phyloP scores from a whole-genome alignment of 2,113 vertebrate species.

The Dasyornis broadbenti region DNA sequence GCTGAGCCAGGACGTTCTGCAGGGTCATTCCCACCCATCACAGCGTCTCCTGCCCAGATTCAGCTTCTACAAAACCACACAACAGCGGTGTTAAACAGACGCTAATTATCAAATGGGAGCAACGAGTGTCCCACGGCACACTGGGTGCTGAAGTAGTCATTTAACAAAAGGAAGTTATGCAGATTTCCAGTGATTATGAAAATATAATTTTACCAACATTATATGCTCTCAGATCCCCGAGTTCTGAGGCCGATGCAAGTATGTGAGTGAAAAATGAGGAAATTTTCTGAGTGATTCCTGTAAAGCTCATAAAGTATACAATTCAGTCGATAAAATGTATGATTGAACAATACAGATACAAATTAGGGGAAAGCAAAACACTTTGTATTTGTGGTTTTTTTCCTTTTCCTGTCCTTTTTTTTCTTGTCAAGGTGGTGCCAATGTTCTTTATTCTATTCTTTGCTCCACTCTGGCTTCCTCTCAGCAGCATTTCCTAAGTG shows the following conservation, averaged over 20 bases:
- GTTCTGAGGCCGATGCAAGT: background rate
- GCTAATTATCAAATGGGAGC: background rate
- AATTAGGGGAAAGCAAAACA: background rate
- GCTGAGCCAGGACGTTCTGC: background rate
- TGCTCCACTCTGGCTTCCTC: background rate
- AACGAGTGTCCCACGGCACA: background rate
- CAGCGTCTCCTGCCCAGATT: background rate
- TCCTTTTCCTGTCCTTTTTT: background rate
- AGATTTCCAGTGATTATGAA: background rate
- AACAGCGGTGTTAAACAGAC: background rate
- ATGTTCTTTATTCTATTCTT: background rate
- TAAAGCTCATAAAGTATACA: background rate
- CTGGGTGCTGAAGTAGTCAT: background rate
- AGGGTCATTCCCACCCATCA: background rate
- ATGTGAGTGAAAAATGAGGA: background rate
- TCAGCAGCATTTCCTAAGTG: background rate
- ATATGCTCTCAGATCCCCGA: background rate
- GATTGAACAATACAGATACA: background rate
- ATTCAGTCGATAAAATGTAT: background rate
- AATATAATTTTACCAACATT: background rate
- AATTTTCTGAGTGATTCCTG: background rate
- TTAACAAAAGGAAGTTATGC: conserved; percentile 4
- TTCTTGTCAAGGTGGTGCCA: background rate
- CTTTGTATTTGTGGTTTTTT: background rate
- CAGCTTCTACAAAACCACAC: background rate